These are phyloP conservation scores for Oostethus manadensis DNA, from an alignment of 2,113 vertebrate species.

Conservation along the genomic window DNA sequence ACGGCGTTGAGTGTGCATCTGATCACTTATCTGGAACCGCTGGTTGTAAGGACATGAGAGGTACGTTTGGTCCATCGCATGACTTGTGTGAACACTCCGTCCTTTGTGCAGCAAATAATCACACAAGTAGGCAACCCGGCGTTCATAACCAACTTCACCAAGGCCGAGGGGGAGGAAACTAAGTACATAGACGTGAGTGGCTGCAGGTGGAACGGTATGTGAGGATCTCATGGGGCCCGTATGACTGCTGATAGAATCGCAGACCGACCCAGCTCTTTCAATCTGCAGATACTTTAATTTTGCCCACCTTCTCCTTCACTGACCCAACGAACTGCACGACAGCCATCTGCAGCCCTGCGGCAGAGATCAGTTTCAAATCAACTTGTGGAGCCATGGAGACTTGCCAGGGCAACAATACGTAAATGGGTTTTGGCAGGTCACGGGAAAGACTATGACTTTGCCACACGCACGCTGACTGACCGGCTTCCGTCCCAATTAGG, in stretches of 20 bases:
- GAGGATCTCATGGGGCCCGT: not conserved
- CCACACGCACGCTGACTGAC: not conserved
- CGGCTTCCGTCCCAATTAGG: not conserved
- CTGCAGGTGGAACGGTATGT: not conserved
- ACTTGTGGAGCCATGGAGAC: not conserved
- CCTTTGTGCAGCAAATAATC: not conserved
- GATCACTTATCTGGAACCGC: not conserved
- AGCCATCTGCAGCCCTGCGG: not conserved
- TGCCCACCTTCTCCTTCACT: not conserved
- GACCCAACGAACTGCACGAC: not conserved
- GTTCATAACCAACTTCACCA: not conserved
- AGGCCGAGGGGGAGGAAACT: not conserved
- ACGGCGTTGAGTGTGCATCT: not conserved
- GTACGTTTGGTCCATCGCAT: not conserved
- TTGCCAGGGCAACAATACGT: not conserved
- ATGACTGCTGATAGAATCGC: not conserved
- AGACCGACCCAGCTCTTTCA: not conserved
- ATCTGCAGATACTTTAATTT: not conserved
- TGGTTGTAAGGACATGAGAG: not conserved
- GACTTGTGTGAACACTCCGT: not conserved
- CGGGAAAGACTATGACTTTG: not conserved
- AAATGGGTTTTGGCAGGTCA: not conserved
- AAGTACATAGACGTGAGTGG: conserved; percentile 3
- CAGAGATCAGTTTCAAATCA: not conserved
- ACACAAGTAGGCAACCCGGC: not conserved